Evolutionary conservation across 2,113 vertebrate species (phyloP).

Genomic region (Anser brachyrhynchus): DNA sequence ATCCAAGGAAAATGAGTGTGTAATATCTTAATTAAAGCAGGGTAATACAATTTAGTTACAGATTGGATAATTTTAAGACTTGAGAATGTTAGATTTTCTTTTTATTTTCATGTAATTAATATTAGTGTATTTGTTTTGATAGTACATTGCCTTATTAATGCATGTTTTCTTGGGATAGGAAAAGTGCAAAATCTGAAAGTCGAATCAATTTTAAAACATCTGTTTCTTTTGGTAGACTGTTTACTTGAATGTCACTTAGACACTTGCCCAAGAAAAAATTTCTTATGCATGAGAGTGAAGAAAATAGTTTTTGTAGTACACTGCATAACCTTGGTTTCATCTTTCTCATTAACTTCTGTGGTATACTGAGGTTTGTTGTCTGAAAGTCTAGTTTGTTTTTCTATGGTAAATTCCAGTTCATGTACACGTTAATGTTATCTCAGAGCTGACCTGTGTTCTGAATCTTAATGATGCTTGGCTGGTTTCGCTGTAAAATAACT

Average conservation of each 20-base stretch:
- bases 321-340: not conserved
- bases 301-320: not conserved
- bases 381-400: conserved; percentile 1
- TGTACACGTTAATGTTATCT: not conserved
- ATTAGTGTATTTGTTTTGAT: conserved; percentile 50
- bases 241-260: conserved; percentile 31
- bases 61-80: conserved; percentile 68
- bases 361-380: not conserved
- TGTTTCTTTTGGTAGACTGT: conserved; percentile 1
- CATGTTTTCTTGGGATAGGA: not conserved
- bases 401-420: not conserved
- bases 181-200: conserved; percentile 24
- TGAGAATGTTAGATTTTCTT: conserved; percentile 47
- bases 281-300: not conserved
- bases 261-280: conserved; percentile 1
- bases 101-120: conserved; percentile 65
- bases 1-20: conserved; percentile 74
- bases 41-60: conserved; percentile 72
- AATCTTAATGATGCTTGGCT: not conserved
- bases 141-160: conserved; percentile 48
- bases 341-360: not conserved
- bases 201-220: conserved; percentile 30
- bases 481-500: not conserved
- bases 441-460: not conserved
- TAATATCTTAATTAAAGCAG: conserved; percentile 78